phyloP scores from a whole-genome alignment of 2,797 vertebrate species.

The Carduelis carduelis region DNA sequence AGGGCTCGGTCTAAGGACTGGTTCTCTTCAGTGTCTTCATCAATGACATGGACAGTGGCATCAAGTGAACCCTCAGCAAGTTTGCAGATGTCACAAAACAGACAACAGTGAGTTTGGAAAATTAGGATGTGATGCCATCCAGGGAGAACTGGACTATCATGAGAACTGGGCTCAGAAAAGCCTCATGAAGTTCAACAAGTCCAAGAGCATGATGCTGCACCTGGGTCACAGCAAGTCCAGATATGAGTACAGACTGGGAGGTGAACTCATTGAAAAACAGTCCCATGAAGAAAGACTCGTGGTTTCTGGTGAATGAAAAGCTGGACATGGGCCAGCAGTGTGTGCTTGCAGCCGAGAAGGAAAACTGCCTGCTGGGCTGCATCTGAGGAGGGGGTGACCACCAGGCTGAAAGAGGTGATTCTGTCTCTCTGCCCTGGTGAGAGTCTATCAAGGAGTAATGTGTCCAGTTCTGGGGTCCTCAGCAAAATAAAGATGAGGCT shows the following conservation, averaged over 20 bases:
- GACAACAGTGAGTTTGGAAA: neutral
- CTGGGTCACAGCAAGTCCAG: neutral
- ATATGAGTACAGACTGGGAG: neutral
- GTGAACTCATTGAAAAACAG: neutral
- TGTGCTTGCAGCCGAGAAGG: neutral
- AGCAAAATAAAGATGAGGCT: neutral
- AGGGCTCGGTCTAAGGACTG: neutral
- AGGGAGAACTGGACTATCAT: neutral
- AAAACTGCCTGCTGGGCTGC: neutral
- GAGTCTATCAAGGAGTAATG: neutral
- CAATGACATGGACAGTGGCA: neutral
- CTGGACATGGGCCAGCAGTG: neutral
- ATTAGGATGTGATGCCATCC: neutral
- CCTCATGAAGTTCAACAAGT: neutral
- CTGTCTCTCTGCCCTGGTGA: neutral
- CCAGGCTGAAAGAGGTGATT: neutral
- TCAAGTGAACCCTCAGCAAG: neutral
- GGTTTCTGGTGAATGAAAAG: neutral
- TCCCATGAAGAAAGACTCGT: accelerated
- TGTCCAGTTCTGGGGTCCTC: neutral
- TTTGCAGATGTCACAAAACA: neutral
- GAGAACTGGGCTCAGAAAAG: neutral
- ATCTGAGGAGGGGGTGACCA: neutral
- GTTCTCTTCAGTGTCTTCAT: neutral
- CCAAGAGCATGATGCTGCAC: neutral